These are phyloP conservation scores for Papilio gigon DNA, from an alignment of 2,888 invertebrate genomes.

Conservation along the genomic window DNA sequence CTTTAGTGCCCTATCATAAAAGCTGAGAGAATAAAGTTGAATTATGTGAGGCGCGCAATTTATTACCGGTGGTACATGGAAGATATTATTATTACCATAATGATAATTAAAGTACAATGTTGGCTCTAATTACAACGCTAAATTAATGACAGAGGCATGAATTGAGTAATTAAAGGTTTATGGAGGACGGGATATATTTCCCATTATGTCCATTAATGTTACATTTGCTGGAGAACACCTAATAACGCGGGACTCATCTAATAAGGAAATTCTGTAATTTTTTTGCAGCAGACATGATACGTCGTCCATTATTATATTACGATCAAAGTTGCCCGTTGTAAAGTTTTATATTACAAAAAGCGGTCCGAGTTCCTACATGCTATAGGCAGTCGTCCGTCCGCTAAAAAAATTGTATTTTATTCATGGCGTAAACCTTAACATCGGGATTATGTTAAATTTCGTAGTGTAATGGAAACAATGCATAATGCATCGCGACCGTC, in stretches of 20 bases:
- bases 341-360: constrained; percentile 56
- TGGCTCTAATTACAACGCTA: constrained; percentile 41
- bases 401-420: constrained; percentile 78
- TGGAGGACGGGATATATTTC: constrained; percentile 34
- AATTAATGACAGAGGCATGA: constrained; percentile 41
- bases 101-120: constrained; percentile 43
- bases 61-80: constrained; percentile 39
- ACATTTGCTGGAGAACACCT: constrained; percentile 29
- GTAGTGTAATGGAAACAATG: constrained; percentile 82
- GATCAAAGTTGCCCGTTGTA: constrained; percentile 44
- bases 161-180: constrained; percentile 42
- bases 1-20: constrained; percentile 39
- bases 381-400: constrained; percentile 54
- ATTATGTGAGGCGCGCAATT: constrained; percentile 41
- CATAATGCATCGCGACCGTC: constrained; percentile 72
- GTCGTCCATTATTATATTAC: constrained; percentile 40
- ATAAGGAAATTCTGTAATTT: constrained; percentile 20
- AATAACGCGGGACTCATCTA: constrained; percentile 26
- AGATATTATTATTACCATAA: constrained; percentile 41
- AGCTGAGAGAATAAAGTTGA: constrained; percentile 37
- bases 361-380: constrained; percentile 53
- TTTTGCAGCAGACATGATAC: constrained; percentile 26
- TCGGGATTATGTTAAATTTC: constrained; percentile 80
- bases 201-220: constrained; percentile 39
- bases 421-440: constrained; percentile 78